Evolutionary conservation across 2,888 invertebrate genomes (phyloP), one percentile per base, ranked within the genome.

Genomic region (Patella caerulea): DNA sequence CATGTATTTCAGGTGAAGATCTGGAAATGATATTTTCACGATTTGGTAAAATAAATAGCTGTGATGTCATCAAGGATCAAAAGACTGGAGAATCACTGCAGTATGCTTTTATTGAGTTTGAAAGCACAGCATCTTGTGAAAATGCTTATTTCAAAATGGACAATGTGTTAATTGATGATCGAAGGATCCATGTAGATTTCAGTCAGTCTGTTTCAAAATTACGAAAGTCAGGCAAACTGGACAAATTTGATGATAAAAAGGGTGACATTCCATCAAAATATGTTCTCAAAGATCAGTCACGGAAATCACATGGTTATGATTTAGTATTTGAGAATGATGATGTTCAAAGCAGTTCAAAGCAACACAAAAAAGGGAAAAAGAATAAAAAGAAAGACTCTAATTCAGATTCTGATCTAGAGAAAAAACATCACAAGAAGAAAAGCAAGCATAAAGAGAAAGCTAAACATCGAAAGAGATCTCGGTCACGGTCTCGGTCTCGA

Each of bases 61-160:
- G 98, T 93, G 98, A 99, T 93, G 97, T 99, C 0, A 99, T 99
- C 83, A 94, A 97, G 86, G 99, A 99, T 91, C 95, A 95, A 84
- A 96, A 96, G 89, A 95, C 96, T 2, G 96, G 96, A 0, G 98
- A 98, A 91, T 99, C 99, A 0, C 93, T 99, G 77, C 99, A 99
- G 90, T 99, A 99, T 92, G 99, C 99, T 0, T 99, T 99, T 91
- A 96, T 99, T 78, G 99, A 99, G 92, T 99, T 99, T 93, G 96
- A 95, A 81, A 95, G 97, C 83, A 92, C 89, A 79, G 78, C 79
- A 81, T 34, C 71, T 11, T 99, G 99, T 92, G 99, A 99, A 93
- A 96, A 96, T 86, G 99, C 99, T 0, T 99, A 97, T 92, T 98
- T 99, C 89, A 99, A 99, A 93, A 99, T 99, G 99, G 99, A 99